A percentile compares a stretch with the other conserved stretches of the same genome.
phyloP scores from a whole-genome alignment of 2,113 vertebrate species.

The Argyrosomus japonicus region DNA sequence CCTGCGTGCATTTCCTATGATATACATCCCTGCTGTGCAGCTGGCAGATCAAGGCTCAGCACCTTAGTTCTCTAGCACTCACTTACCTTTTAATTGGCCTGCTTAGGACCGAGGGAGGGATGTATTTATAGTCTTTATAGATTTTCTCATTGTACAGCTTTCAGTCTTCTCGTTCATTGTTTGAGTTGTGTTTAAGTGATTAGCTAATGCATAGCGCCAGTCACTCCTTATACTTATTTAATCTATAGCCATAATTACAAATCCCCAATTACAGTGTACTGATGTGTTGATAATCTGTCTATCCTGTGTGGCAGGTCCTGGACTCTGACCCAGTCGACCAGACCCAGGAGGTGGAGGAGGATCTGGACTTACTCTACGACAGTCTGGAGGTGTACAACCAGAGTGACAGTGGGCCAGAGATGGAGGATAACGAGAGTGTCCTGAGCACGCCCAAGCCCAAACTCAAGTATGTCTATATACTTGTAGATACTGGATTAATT shows the following conservation, averaged over 20 bases:
- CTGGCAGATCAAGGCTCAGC: slow-evolving; percentile 54
- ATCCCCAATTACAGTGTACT: slow-evolving; percentile 29
- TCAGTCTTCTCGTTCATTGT: slow-evolving; percentile 28
- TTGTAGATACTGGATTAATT: background rate
- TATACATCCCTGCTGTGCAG: slow-evolving; percentile 66
- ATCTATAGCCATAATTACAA: slow-evolving; percentile 35
- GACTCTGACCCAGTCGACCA: slow-evolving; percentile 87
- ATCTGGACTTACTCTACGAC: slow-evolving; percentile 86
- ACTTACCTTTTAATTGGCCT: slow-evolving; percentile 66
- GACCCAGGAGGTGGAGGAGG: slow-evolving; percentile 86
- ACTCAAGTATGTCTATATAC: slow-evolving; percentile 77
- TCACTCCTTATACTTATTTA: slow-evolving; percentile 46
- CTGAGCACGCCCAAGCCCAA: slow-evolving; percentile 87
- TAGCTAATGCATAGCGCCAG: slow-evolving; percentile 37
- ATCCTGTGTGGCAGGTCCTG: slow-evolving; percentile 75
- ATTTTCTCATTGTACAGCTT: slow-evolving; percentile 27
- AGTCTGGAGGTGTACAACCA: slow-evolving; percentile 86
- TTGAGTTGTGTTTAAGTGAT: slow-evolving; percentile 41
- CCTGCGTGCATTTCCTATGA: slow-evolving; percentile 63
- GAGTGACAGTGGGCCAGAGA: slow-evolving; percentile 86
- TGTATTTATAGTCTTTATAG: slow-evolving; percentile 46
- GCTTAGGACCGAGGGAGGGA: slow-evolving; percentile 31
- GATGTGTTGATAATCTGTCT: slow-evolving; percentile 38
- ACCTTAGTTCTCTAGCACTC: slow-evolving; percentile 48
- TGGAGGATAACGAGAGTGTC: slow-evolving; percentile 87